phyloP scores from a whole-genome alignment of 2,888 invertebrate genomes.

The Troides oblongomaculatus region DNA sequence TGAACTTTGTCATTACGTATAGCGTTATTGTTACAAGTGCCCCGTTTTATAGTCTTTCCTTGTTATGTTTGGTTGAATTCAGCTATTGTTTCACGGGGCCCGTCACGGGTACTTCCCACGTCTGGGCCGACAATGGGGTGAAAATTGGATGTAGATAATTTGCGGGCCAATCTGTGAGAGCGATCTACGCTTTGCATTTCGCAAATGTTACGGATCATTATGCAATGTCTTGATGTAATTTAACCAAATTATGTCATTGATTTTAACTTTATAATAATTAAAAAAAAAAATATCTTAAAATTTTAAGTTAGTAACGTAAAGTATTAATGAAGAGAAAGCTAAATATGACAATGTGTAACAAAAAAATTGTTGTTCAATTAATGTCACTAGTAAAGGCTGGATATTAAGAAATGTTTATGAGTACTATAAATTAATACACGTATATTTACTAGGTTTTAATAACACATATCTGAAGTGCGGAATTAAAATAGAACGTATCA shows the following conservation, averaged over 20 bases:
- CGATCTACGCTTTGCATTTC: conserved; percentile 51
- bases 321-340: too few species aligned
- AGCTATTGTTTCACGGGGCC: conserved; percentile 69
- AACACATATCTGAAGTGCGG: neutral
- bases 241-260: conserved; percentile 34
- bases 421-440: neutral
- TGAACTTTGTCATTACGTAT: conserved; percentile 29
- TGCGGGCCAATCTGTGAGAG: conserved; percentile 61
- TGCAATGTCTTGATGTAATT: conserved; percentile 46
- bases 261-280: neutral
- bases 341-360: too few species aligned
- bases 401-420: too few species aligned
- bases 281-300: too few species aligned
- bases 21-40: conserved; percentile 24
- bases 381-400: too few species aligned
- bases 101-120: conserved; percentile 74
- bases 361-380: too few species aligned
- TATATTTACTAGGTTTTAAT: neutral
- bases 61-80: conserved; percentile 77
- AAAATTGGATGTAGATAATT: conserved; percentile 73
- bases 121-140: conserved; percentile 69
- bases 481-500: conserved; percentile 8
- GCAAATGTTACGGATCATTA: conserved; percentile 51
- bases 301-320: neutral
- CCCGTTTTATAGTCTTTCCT: conserved; percentile 74